A percentile compares a stretch with the other conserved stretches of the same genome.
Conservation (phyloP, 2,797 vertebrate genomes). For the Nyctibius grandis region DNA sequence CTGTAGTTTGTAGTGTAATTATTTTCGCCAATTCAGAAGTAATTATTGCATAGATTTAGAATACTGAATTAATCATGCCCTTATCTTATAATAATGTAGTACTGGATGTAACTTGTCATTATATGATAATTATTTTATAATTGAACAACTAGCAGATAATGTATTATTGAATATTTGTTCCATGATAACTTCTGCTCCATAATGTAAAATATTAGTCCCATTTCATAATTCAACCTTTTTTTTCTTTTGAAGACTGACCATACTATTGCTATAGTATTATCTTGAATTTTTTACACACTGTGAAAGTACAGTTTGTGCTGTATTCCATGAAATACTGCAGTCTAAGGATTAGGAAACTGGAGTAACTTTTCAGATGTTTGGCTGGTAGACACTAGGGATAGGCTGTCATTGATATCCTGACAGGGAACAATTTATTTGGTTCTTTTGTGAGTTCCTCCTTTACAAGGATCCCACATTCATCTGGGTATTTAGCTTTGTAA, state of each 20-base stretch:
- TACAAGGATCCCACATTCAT: not conserved
- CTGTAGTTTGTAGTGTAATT: not conserved
- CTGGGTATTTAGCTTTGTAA: not conserved
- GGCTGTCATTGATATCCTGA: not conserved
- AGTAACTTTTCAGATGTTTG: not conserved
- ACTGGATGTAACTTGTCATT: conserved; percentile 17
- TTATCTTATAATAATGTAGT: conserved; percentile 13
- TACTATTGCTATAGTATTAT: not conserved
- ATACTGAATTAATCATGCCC: conserved; percentile 9
- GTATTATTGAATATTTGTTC: not conserved
- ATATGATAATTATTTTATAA: conserved; percentile 29
- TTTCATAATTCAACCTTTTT: not conserved
- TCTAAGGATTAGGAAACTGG: not conserved
- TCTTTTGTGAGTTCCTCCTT: not conserved
- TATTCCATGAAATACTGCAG: not conserved
- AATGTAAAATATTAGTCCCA: not conserved
- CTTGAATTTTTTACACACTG: not conserved
- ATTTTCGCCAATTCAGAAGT: conserved; percentile 25
- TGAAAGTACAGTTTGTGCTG: not conserved
- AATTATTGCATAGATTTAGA: conserved; percentile 20
- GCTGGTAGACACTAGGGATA: not conserved
- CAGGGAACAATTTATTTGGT: not conserved
- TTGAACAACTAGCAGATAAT: not conserved
- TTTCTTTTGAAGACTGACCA: not conserved
- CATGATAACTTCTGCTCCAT: not conserved